Base-by-base conservation (phyloP, 1,140 invertebrate species). In the Helicoverpa armigera region DNA sequence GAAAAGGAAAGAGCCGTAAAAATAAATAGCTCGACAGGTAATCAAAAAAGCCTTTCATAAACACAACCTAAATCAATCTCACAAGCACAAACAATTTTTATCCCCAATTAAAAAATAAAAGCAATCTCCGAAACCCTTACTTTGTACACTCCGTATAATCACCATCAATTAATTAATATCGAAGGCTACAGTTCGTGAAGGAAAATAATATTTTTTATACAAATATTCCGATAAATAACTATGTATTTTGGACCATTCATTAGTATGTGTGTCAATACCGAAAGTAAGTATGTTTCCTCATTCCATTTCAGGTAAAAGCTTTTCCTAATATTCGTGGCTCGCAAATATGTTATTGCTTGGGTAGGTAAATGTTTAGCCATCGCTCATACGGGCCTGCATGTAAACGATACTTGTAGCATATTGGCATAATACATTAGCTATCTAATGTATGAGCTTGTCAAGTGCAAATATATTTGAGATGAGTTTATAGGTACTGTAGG, bases 291-390 rank as follows among this genome's bases (percentile, higher is more conserved):
- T 79, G 72, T 79, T 79, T 63, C 56, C 75, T 80, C 54, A 75
- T 73, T 61, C 29, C 72, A 79, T 74, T 84, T 77, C 63, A 82
- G 80, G 85, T 86, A 85, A 86, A 84, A 86, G 83, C 85, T 86
- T 86, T 86, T 84, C 80, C 85, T 85, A 85, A 86, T 86, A 86
- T 83, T 80, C 73, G 76, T 73, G 48, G 43, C 73, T 75, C 18
- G 73, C 35, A 76, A 76, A 81, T 78, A 83, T 83, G 79, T 81
- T 81, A 83, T 83, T 83, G 82, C 80, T n/a, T 14, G 70, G 72
- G 72, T 31, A 72, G 60, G 77, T 76, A 82, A 85, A 84, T 85
- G 81, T 82, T 85, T 77, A 79, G 78, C 83, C 69, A 84, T 82
- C 81, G 69, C 60, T 82, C 69, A 79, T 50, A 12, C 23, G 58